These are phyloP conservation scores for Lobophora halterata DNA, from an alignment of 2,888 invertebrate species.

Conservation along the genomic window DNA sequence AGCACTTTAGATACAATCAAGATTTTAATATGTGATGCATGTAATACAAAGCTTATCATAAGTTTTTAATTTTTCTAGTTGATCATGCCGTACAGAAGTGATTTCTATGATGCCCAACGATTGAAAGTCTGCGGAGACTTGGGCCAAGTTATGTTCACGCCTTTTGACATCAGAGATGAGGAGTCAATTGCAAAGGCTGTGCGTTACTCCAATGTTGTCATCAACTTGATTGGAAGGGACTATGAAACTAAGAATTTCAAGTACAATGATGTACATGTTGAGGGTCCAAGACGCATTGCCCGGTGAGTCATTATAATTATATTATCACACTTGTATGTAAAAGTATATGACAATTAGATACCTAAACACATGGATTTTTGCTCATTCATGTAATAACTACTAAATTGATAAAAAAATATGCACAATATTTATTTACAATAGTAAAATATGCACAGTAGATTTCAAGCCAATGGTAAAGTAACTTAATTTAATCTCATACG, in stretches of 20 bases:
- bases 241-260: constrained; percentile 95
- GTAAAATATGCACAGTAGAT: no score
- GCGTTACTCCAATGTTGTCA: constrained; percentile 97
- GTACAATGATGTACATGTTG: constrained; percentile 92
- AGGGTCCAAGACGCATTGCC: constrained; percentile 91
- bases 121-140: constrained; percentile 95
- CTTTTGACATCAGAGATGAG: constrained; percentile 91
- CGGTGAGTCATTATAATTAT: constrained; percentile 61
- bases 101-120: constrained; percentile 88
- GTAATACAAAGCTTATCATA: neutral
- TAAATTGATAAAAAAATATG: no score
- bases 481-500: no score
- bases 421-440: no score
- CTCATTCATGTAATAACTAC: no score
- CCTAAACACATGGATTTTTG: no score
- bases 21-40: no score
- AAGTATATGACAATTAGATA: no score
- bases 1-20: no score
- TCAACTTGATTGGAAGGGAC: constrained; percentile 95
- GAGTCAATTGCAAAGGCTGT: constrained; percentile 91
- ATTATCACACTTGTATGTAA: neutral
- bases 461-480: no score
- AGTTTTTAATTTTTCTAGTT: constrained; percentile 79
- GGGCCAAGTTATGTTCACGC: constrained; percentile 96
- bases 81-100: constrained; percentile 95